Base-by-base conservation (phyloP, 2,797 vertebrate species). In the Semaprochilodus insignis region DNA sequence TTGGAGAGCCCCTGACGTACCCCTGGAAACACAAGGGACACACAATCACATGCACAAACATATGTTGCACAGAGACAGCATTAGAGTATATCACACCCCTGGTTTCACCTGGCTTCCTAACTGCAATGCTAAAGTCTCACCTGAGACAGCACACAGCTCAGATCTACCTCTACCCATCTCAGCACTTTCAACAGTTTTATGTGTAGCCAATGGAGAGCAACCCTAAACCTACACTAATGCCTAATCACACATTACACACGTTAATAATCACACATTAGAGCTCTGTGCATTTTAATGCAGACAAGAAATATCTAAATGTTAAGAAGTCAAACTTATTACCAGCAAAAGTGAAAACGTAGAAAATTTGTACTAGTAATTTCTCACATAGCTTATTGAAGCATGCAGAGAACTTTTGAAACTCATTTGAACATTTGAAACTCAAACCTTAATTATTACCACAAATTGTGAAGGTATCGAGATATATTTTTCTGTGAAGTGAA, bases 11-110 rank as follows among this genome's bases (percentile, higher is more conserved):
- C n/a, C 57, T 59, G 72, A 36, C 5, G 54, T 21, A 31, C 11
- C 31, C 6, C 25, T 11, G 69, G 27, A 67, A 55, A 67, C 51
- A 23, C 27, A 8, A 17, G 80, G 31, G 84, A 85, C 74, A 17
- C 70, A 88, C 85, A 83, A 85, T 63, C 85, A 83, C 62, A 83
- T 89, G 85, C 72, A 34, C 51, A 74, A 62, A 40, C 91, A 70
- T 48, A 92, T 63, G 79, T 48, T 23, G 66, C 83, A 89, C 72
- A 88, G 66, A 80, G 74, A 83, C 81, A 80, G 54, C 74, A 57
- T 13, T 44, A n/a, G 67, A 48, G 40, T 14, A 70, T 23, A 23
- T 48, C 4, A 40, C 19, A 7, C 6, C 40, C 67, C 4, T 13
- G 67, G 21, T 15, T 48, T 21, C 65, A n/a, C 34, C 65, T 70